These are phyloP conservation scores for Cordilura impudica DNA, from an alignment of 2,888 invertebrate genomes.

Conservation along the genomic window DNA sequence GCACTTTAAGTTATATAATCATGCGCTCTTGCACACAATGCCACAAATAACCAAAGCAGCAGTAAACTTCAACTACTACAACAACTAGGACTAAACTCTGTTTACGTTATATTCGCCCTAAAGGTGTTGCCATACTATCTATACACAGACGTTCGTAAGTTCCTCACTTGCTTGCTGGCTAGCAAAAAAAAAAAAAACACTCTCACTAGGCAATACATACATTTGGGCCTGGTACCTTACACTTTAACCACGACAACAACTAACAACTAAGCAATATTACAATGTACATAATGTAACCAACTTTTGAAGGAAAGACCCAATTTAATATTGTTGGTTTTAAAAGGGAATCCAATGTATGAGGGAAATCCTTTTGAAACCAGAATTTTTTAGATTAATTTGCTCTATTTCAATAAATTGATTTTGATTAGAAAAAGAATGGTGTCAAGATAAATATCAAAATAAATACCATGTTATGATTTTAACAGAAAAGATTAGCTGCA, in stretches of 20 bases:
- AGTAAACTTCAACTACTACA: neutral
- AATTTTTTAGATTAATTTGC: too few species aligned
- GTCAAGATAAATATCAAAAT: too few species aligned
- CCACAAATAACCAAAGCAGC: slow-evolving; percentile 21
- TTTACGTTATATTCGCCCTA: slow-evolving; percentile 46
- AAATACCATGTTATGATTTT: too few species aligned
- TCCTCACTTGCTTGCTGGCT: slow-evolving; percentile 13
- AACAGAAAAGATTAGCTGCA: too few species aligned
- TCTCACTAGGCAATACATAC: slow-evolving; percentile 43
- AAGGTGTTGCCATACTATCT: slow-evolving; percentile 41
- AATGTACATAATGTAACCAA: slow-evolving; percentile 3
- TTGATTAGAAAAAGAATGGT: too few species aligned
- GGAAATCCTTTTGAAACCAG: too few species aligned
- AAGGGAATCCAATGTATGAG: too few species aligned
- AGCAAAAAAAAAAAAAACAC: too few species aligned
- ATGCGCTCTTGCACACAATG: neutral
- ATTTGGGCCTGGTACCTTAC: slow-evolving; percentile 50
- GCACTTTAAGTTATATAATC: neutral
- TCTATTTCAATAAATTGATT: too few species aligned
- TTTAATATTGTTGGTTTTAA: too few species aligned
- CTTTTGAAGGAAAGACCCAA: too few species aligned
- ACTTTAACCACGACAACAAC: neutral
- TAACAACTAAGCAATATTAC: neutral
- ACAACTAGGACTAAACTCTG: neutral
- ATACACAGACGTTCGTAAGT: neutral